Percentiles rank a stretch among this genome's conserved stretches.
Conservation (phyloP, 2,113 vertebrate species). For the Micronycteris hirsuta region DNA sequence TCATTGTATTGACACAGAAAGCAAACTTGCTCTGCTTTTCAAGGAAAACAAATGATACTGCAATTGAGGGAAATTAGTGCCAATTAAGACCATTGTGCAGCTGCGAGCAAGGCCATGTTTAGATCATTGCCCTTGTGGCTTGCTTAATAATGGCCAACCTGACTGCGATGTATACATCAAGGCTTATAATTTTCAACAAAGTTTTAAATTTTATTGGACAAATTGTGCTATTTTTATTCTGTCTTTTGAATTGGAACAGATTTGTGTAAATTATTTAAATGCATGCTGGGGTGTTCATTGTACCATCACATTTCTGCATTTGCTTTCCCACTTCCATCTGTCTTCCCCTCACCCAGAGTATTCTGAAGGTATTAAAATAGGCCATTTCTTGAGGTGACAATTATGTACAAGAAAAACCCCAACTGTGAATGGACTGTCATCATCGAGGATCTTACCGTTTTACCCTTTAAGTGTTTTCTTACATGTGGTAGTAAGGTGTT, state of each 20-base stretch:
- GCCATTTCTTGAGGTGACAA: slow-evolving; percentile 40
- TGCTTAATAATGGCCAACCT: slow-evolving; percentile 33
- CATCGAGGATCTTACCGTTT: not conserved
- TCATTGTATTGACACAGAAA: slow-evolving; percentile 39
- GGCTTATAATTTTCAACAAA: slow-evolving; percentile 38
- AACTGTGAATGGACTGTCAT: slow-evolving; percentile 37
- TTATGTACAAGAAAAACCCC: slow-evolving; percentile 44
- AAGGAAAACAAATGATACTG: slow-evolving; percentile 65
- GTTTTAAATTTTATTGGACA: slow-evolving; percentile 42
- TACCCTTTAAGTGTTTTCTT: not conserved
- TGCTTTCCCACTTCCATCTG: slow-evolving; percentile 56
- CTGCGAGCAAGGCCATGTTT: slow-evolving; percentile 57
- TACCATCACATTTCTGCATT: slow-evolving; percentile 33
- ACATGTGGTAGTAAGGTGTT: not conserved
- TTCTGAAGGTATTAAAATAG: slow-evolving; percentile 52
- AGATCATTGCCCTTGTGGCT: slow-evolving; percentile 38
- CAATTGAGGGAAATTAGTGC: slow-evolving; percentile 62
- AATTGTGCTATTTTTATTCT: slow-evolving; percentile 59
- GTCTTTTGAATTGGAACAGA: slow-evolving; percentile 46
- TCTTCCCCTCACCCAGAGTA: slow-evolving; percentile 20
- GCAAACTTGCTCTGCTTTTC: not conserved
- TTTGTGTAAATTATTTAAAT: slow-evolving; percentile 46
- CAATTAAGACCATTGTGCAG: slow-evolving; percentile 67
- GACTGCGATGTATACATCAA: slow-evolving; percentile 38
- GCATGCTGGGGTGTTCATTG: not conserved